A percentile compares a stretch with the other conserved stretches of the same genome.
phyloP scores from a whole-genome alignment of 1,140 invertebrate genomes.

The Dendrolimus punctatus region DNA sequence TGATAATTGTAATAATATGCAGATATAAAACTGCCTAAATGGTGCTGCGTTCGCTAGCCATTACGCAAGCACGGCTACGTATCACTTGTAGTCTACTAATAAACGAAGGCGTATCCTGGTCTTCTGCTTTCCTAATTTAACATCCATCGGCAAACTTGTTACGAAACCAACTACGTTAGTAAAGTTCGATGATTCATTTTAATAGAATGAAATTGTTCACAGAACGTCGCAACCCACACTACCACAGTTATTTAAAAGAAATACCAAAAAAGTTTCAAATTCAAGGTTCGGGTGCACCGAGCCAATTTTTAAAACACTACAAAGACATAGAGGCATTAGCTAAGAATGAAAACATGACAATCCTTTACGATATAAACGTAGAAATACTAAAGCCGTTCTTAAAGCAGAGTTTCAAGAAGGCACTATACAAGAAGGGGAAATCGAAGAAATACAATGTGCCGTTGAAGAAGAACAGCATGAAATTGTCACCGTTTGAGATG shows the following conservation, averaged over 20 bases:
- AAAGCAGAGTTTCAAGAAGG: slow-evolving; percentile 24
- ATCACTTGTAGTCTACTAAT: too few species aligned
- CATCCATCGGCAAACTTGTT: too few species aligned
- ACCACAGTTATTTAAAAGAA: slow-evolving; percentile 30
- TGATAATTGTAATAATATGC: too few species aligned
- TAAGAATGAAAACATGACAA: slow-evolving; percentile 29
- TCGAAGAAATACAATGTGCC: slow-evolving; percentile 58
- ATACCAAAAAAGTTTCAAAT: slow-evolving; percentile 50
- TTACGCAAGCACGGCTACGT: too few species aligned
- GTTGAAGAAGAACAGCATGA: slow-evolving; percentile 56
- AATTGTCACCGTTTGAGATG: slow-evolving; percentile 50
- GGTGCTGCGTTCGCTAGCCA: too few species aligned
- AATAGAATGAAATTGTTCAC: not conserved
- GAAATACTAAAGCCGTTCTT: slow-evolving; percentile 19
- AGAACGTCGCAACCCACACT: slow-evolving; percentile 36
- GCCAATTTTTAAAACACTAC: slow-evolving; percentile 37
- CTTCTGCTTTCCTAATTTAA: too few species aligned
- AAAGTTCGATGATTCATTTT: too few species aligned
- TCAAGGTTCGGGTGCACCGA: slow-evolving; percentile 27
- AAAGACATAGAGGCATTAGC: slow-evolving; percentile 39
- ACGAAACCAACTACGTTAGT: too few species aligned
- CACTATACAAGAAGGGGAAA: slow-evolving; percentile 22
- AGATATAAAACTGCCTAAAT: too few species aligned
- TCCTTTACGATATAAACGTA: slow-evolving; percentile 43
- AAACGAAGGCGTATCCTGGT: too few species aligned